Base-by-base conservation (phyloP, 2,797 vertebrate species). In the Acipenser ruthenus region DNA sequence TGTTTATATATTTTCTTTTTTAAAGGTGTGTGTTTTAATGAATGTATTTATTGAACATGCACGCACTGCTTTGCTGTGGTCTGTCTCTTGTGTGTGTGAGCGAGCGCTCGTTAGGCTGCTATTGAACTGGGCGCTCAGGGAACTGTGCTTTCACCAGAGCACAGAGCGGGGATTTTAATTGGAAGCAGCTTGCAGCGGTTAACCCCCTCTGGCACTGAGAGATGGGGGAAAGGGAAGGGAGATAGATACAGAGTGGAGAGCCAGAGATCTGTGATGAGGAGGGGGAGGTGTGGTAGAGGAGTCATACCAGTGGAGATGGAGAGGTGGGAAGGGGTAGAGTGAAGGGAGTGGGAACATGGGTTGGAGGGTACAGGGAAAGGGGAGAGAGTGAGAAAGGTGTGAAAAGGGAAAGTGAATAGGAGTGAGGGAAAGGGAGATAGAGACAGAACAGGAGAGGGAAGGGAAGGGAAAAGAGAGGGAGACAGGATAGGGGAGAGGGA, bases 361-460 rank as follows among this genome's bases (percentile, higher is more conserved):
- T 18, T 18, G 15, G 15, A 18, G 15, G 15, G 15, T 18, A 1
- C 15, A 53, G 12, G 52, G 8, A 3, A 12, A 8, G 9, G 6
- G 3, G 52, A 55, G n/a, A 55, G 4, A 7, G 0, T n/a, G n/a
- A 55, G 52, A 5, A 55, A 55, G 52, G 52, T 9, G n/a, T 9
- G 52, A n/a, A 6, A n/a, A 7, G 52, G 6, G 52, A 55, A 49
- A 47, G 63, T 63, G 48, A 7, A 18, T 12, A 48, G 48, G 18
- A 58, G 69, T 47, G 49, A 12, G 74, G 68, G 66, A 59, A 74
- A 70, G 58, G 60, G 67, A 64, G 69, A 70, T 69, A 71, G 75
- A 69, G 74, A 76, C 75, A 69, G 73, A 6, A 62, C 68, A 76
- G 69, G 68, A 66, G 69, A 70, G 64, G 66, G 9, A 55, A 55